These are phyloP conservation scores for Hypselothyrea guttata DNA, from an alignment of 2,888 invertebrate genomes.

Conservation along the genomic window DNA sequence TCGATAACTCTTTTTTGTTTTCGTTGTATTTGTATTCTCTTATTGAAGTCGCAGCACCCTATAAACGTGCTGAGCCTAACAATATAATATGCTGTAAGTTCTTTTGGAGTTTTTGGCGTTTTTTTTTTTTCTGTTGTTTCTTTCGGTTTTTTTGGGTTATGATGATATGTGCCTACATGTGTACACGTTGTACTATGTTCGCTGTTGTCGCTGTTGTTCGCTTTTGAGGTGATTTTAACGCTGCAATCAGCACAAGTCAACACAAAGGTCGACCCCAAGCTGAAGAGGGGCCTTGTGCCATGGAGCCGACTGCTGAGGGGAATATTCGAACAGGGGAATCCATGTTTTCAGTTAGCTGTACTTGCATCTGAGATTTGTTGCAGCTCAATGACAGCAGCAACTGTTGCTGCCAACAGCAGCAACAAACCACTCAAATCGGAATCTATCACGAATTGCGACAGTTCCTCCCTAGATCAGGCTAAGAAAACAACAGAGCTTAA, in stretches of 20 bases:
- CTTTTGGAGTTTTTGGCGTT: constrained; percentile 28
- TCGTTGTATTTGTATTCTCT: constrained; percentile 4
- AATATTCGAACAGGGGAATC: neutral
- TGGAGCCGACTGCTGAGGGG: neutral
- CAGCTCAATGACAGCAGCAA: constrained; percentile 31
- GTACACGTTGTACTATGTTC: constrained; percentile 64
- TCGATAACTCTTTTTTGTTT: constrained; percentile 3
- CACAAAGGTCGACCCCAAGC: constrained; percentile 57
- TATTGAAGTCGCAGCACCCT: neutral
- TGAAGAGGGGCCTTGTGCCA: constrained; percentile 16
- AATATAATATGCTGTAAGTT: constrained; percentile 50
- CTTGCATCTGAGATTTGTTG: constrained; percentile 29
- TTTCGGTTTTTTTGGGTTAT: constrained; percentile 29
- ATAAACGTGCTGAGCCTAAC: constrained; percentile 74
- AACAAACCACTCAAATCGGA: constrained; percentile 7
- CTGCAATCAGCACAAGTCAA: constrained; percentile 76
- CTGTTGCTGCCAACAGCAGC: constrained; percentile 13
- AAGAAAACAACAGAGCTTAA: too few species aligned
- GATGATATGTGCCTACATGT: constrained; percentile 62
- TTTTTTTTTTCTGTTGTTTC: constrained; percentile 18
- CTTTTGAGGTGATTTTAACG: constrained; percentile 56
- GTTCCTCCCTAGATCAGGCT: too few species aligned
- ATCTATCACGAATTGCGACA: too few species aligned
- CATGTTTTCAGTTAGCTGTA: constrained; percentile 13
- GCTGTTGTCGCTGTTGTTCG: constrained; percentile 35